Conservation (phyloP, 2,113 vertebrate species). For the Symphodus melops region DNA sequence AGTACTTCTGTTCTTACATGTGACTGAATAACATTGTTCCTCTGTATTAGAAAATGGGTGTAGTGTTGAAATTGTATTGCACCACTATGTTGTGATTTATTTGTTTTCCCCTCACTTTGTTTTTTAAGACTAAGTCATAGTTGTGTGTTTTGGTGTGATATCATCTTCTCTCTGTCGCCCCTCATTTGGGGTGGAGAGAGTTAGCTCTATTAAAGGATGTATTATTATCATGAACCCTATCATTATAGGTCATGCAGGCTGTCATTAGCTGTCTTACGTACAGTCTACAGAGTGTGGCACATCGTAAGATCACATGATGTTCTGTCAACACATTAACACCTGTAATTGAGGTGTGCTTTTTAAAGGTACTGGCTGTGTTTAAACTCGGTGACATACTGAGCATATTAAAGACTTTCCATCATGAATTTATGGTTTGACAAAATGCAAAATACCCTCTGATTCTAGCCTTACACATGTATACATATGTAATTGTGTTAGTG, state of each 20-base stretch:
- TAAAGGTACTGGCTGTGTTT: slow-evolving; percentile 15
- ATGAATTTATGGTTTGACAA: no score
- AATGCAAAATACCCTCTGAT: no score
- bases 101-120: background rate
- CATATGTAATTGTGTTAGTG: no score
- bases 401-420: no score
- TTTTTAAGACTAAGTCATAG: background rate
- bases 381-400: background rate
- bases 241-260: slow-evolving; percentile 35
- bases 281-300: slow-evolving; percentile 2
- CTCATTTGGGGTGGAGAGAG: slow-evolving; percentile 16
- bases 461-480: no score
- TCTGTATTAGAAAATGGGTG: no score
- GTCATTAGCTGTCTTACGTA: slow-evolving; percentile 46
- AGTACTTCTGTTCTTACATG: no score
- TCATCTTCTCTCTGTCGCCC: slow-evolving; percentile 17
- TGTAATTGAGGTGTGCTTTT: background rate
- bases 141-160: slow-evolving; percentile 41
- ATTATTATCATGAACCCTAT: slow-evolving; percentile 47
- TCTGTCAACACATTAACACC: slow-evolving; percentile 44
- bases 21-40: no score
- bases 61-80: no score
- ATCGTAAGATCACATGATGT: slow-evolving; percentile 6
- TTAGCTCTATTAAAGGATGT: slow-evolving; percentile 10
- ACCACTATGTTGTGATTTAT: background rate